Conservation (phyloP, 2,113 vertebrate species). For the Boleophthalmus pectinirostris region DNA sequence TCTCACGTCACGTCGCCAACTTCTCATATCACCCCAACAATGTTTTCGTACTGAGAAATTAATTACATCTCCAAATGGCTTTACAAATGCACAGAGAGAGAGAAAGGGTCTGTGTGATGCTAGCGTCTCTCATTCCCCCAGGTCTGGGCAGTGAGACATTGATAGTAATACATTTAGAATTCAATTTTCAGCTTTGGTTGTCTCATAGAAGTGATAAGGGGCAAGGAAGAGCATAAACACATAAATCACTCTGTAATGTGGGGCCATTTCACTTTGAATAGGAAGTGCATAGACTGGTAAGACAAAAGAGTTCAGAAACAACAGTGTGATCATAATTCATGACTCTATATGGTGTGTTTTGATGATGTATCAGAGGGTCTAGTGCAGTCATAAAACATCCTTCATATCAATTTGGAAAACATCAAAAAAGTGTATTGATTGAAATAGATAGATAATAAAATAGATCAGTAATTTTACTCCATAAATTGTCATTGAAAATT, state of each 20-base stretch:
- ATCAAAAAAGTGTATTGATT: too few relatives aligned
- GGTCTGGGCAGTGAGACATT: constrained; percentile 36
- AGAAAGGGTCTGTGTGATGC: constrained; percentile 25
- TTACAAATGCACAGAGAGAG: constrained; percentile 10
- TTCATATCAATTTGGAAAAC: background rate
- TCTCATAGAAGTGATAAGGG: constrained; percentile 20
- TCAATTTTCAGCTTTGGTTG: constrained; percentile 27
- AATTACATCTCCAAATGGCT: constrained; percentile 37
- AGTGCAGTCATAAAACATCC: background rate
- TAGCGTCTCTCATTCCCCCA: constrained; percentile 23
- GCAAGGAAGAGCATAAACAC: constrained; percentile 23
- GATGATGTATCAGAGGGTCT: background rate
- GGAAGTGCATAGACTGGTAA: background rate
- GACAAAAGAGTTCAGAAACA: background rate
- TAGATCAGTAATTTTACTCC: too few relatives aligned
- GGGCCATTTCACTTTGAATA: constrained; percentile 19
- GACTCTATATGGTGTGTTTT: background rate
- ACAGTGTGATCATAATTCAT: background rate
- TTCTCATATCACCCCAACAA: constrained; percentile 8
- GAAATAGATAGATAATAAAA: too few relatives aligned
- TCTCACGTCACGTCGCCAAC: constrained; percentile 9
- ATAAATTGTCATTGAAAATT: too few relatives aligned
- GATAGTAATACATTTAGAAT: constrained; percentile 41
- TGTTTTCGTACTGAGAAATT: constrained; percentile 20
- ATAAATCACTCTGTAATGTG: constrained; percentile 31